Evolutionary conservation across 2,797 vertebrate species (phyloP).

Genomic region (Galago senegalensis): DNA sequence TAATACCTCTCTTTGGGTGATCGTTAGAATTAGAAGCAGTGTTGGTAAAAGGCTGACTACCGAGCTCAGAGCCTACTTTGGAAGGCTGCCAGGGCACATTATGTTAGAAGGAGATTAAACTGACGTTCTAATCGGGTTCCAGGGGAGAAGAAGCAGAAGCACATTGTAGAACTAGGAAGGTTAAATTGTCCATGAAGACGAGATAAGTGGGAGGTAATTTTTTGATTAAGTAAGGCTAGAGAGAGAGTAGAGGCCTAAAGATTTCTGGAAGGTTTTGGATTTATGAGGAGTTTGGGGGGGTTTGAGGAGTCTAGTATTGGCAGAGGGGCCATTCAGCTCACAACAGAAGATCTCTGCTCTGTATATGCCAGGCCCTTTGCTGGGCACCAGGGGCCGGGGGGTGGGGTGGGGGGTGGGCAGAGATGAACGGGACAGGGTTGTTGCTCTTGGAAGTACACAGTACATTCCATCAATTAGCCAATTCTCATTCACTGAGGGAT

Average conservation of each 20-base stretch:
- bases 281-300: neutral
- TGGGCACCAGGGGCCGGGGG: neutral
- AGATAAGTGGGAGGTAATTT: neutral
- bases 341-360: no score
- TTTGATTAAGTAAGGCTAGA: neutral
- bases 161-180: neutral
- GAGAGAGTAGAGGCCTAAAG: neutral
- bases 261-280: neutral
- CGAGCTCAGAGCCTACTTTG: fast-evolving
- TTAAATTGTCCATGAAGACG: neutral
- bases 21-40: neutral
- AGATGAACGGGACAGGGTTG: neutral
- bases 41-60: neutral
- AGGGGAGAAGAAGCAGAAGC: slow-evolving; percentile 10
- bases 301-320: neutral
- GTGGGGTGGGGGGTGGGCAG: neutral
- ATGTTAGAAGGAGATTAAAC: neutral
- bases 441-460: neutral
- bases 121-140: neutral
- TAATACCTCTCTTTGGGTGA: fast-evolving
- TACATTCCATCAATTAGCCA: neutral
- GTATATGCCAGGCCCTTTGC: neutral
- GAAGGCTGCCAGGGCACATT: neutral
- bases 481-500: fast-evolving
- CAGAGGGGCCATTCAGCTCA: neutral